Percentiles rank a stretch among this genome's conserved stretches.
These are phyloP conservation scores for Gephyroberyx darwinii DNA, from an alignment of 2,797 vertebrate species.

Conservation along the genomic window DNA sequence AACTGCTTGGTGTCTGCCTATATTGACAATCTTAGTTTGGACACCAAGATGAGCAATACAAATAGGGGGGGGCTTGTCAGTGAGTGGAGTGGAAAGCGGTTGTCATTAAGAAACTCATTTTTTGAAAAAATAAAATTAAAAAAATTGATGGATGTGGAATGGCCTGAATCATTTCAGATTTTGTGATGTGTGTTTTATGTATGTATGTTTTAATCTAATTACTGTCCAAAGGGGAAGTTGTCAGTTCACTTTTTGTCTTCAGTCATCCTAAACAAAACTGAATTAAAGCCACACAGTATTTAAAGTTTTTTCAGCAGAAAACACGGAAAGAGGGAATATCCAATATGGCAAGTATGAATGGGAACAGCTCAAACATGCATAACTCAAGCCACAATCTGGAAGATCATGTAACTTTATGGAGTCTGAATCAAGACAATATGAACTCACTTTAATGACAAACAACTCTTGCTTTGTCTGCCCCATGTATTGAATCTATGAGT, in stretches of 20 bases:
- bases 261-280: slow-evolving; percentile 72
- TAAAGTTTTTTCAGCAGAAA: slow-evolving; percentile 64
- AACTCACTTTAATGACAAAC: too few relatives aligned
- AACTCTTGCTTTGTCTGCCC: too few relatives aligned
- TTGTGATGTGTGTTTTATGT: slow-evolving; percentile 53
- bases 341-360: not conserved
- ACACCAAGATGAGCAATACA: too few relatives aligned
- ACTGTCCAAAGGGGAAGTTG: slow-evolving; percentile 56
- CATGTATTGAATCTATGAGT: too few relatives aligned
- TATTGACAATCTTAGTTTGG: too few relatives aligned
- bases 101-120: slow-evolving; percentile 2
- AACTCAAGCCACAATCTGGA: slow-evolving; percentile 6
- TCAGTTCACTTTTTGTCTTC: slow-evolving; percentile 63
- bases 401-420: slow-evolving; percentile 10
- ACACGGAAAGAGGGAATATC: not conserved
- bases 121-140: not conserved
- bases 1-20: too few relatives aligned
- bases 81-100: not conserved
- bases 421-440: too few relatives aligned
- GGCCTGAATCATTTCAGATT: slow-evolving; percentile 37
- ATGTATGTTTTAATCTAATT: slow-evolving; percentile 61
- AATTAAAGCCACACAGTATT: slow-evolving; percentile 66
- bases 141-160: not conserved
- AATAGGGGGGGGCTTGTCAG: too few relatives aligned
- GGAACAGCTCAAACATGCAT: slow-evolving; percentile 18